Percentiles rank a stretch among this genome's conserved stretches.
Evolutionary conservation across 2,888 invertebrate genomes (phyloP).

Genomic region (Cyrtodaria siliqua): DNA sequence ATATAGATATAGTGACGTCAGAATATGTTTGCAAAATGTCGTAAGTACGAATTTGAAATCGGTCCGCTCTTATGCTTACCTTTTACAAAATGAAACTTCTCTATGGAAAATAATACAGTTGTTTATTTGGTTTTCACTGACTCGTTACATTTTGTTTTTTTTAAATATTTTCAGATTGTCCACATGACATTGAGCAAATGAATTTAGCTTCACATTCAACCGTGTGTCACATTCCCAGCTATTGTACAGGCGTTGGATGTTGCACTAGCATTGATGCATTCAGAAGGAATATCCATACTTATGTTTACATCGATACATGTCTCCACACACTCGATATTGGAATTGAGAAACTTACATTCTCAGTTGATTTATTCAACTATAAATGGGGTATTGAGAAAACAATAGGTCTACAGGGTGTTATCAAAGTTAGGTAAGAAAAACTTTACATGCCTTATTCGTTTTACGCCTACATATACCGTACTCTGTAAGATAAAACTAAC

Average conservation of each 20-base stretch:
- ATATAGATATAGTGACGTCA: no score
- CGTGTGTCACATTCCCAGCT: slow-evolving; percentile 61
- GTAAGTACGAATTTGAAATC: no score
- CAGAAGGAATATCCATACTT: not conserved
- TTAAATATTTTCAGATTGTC: slow-evolving; percentile 10
- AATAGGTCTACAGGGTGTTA: slow-evolving; percentile 1
- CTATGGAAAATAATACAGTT: no score
- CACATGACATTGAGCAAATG: not conserved
- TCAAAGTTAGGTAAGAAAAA: slow-evolving; percentile 4
- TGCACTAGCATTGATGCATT: slow-evolving; percentile 53
- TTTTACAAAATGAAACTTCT: no score
- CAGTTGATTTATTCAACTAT: slow-evolving; percentile 36
- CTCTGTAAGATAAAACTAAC: no score
- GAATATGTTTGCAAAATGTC: no score
- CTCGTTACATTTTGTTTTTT: no score
- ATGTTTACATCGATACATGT: slow-evolving; percentile 31
- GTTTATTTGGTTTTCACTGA: no score
- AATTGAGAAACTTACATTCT: slow-evolving; percentile 42
- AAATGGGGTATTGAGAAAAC: slow-evolving; percentile 32
- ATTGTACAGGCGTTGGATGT: slow-evolving; percentile 69
- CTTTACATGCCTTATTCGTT: no score
- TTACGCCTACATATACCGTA: no score
- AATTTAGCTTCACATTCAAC: not conserved
- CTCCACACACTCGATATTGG: slow-evolving; percentile 27
- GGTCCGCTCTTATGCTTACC: no score